phyloP scores from a whole-genome alignment of 2,113 vertebrate species.

The Hyperopisus bebe region DNA sequence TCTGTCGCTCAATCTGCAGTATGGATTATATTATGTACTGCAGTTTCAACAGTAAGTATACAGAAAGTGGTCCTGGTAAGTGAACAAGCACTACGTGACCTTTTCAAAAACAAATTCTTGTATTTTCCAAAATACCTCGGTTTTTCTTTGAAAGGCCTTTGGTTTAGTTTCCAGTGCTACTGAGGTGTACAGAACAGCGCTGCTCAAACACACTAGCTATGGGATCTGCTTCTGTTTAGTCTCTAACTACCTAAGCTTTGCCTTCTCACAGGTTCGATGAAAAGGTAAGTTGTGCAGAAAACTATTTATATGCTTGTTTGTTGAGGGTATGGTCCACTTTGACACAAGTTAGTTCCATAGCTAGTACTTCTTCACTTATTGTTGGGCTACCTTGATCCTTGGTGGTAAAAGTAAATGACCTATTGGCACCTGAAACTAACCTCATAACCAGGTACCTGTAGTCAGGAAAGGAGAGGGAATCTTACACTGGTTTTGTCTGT shows the following conservation, averaged over 20 bases:
- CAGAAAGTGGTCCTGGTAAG: slow-evolving; percentile 84
- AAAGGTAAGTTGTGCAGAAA: slow-evolving; percentile 48
- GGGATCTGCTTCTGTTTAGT: slow-evolving; percentile 52
- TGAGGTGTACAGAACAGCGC: slow-evolving; percentile 60
- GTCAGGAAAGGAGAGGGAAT: slow-evolving; percentile 1
- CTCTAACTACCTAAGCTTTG: slow-evolving; percentile 42
- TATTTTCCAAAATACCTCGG: slow-evolving; percentile 44
- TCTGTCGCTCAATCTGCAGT: slow-evolving; percentile 81
- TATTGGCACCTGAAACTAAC: slow-evolving; percentile 18
- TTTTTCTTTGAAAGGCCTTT: slow-evolving; percentile 82
- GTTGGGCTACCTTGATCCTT: neutral
- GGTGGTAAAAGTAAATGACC: neutral
- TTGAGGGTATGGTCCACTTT: slow-evolving; percentile 41
- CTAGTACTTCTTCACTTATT: slow-evolving; percentile 58
- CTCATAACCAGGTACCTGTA: neutral
- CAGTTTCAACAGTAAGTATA: slow-evolving; percentile 82
- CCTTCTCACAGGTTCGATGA: slow-evolving; percentile 40
- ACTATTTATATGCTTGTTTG: slow-evolving; percentile 9
- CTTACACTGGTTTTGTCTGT: neutral
- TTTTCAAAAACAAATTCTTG: slow-evolving; percentile 56
- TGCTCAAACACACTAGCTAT: slow-evolving; percentile 66
- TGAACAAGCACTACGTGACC: slow-evolving; percentile 72
- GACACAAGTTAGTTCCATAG: slow-evolving; percentile 65
- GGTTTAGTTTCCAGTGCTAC: slow-evolving; percentile 45
- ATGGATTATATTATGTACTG: slow-evolving; percentile 87